Evolutionary conservation across 2,797 vertebrate species (phyloP).

Genomic region (Clamator glandarius): DNA sequence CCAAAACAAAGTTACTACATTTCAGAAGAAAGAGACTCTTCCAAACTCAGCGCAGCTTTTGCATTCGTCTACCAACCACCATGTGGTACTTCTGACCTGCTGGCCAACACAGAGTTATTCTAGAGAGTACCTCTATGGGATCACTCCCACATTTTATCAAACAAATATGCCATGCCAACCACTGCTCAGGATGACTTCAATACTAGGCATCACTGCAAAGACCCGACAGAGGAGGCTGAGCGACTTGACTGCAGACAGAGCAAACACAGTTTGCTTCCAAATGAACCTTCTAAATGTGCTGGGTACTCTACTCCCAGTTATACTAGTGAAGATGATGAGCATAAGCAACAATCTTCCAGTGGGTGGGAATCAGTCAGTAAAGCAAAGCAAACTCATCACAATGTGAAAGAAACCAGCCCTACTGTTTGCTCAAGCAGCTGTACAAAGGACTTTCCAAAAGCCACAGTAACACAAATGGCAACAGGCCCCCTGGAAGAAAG

Average conservation of each 20-base stretch:
- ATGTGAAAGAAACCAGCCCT: not conserved
- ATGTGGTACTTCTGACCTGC: not conserved
- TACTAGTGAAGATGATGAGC: not conserved
- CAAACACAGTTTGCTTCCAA: not conserved
- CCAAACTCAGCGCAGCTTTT: not conserved
- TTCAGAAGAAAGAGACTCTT: not conserved
- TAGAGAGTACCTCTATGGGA: not conserved
- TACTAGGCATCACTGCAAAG: not conserved
- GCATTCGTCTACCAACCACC: not conserved
- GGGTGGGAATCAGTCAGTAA: not conserved
- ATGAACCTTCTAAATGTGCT: not conserved
- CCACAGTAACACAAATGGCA: rapidly evolving
- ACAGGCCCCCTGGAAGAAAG: not conserved
- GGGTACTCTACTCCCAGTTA: not conserved
- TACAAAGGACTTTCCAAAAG: not conserved
- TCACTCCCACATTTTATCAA: not conserved
- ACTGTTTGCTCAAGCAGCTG: not conserved
- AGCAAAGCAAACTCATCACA: not conserved
- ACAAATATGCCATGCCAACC: not conserved
- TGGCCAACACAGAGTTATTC: not conserved
- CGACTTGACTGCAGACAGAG: not conserved
- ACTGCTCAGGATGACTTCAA: not conserved
- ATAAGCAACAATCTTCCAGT: not conserved
- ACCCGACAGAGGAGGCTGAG: not conserved
- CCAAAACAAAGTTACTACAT: not conserved